These are phyloP conservation scores for Sphecodes monilicornis DNA, from an alignment of 2,888 invertebrate species.

Conservation along the genomic window DNA sequence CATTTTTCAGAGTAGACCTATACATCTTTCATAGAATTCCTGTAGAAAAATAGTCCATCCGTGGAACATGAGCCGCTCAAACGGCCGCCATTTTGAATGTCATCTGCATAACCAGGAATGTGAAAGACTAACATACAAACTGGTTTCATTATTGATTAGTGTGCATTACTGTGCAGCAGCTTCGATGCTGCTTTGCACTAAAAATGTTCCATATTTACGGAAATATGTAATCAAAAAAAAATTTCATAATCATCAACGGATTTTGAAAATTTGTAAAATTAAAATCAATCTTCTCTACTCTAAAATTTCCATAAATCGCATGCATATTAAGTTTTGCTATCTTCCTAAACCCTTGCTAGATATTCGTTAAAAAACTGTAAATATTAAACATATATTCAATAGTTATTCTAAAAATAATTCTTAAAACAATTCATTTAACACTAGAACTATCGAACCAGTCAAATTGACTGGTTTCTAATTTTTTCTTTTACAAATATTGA, in stretches of 20 bases:
- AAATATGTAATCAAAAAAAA: neutral
- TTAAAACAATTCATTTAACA: too few species aligned
- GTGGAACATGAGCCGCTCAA: neutral
- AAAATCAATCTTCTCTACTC: too few species aligned
- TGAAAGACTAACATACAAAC: slow-evolving; percentile 3
- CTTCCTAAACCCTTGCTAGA: too few species aligned
- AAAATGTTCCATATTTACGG: neutral
- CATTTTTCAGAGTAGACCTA: neutral
- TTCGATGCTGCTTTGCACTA: neutral
- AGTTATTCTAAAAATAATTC: too few species aligned
- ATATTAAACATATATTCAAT: too few species aligned
- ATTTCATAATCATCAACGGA: neutral
- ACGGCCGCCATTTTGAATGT: slow-evolving; percentile 1
- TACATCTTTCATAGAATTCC: neutral
- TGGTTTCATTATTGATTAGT: neutral
- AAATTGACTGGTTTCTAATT: too few species aligned
- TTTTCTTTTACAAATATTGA: too few species aligned
- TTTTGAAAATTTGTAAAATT: too few species aligned
- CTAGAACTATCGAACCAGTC: too few species aligned
- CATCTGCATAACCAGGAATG: neutral
- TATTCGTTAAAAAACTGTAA: too few species aligned
- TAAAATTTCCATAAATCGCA: too few species aligned
- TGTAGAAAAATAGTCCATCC: neutral
- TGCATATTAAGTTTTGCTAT: too few species aligned
- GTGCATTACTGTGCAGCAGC: neutral